Conservation (phyloP, 2,888 invertebrate genomes). For the Myopa testacea region DNA sequence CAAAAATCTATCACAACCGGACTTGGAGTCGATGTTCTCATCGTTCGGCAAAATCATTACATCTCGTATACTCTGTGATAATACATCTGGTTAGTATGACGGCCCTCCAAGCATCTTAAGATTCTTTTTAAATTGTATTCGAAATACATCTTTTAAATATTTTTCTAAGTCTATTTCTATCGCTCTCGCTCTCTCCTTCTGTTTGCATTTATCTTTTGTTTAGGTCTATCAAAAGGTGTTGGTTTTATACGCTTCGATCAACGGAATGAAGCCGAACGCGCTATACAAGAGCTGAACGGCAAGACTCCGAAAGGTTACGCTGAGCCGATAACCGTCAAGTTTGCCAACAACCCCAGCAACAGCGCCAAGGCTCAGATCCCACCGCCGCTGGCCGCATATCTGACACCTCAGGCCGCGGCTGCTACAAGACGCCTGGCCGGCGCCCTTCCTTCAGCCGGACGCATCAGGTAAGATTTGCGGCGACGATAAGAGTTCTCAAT, state of each 20-base stretch:
- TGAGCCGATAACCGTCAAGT: conserved; percentile 93
- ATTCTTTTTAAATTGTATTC: too few relatives aligned
- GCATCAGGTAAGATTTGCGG: conserved; percentile 77
- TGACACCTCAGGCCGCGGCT: conserved; percentile 79
- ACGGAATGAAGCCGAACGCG: conserved; percentile 89
- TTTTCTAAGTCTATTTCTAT: not conserved
- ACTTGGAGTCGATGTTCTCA: conserved; percentile 93
- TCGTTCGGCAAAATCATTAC: conserved; percentile 97
- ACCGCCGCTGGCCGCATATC: conserved; percentile 85
- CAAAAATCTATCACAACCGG: conserved; percentile 96
- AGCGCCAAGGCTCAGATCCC: conserved; percentile 81
- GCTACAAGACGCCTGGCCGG: conserved; percentile 85
- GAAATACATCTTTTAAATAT: not conserved
- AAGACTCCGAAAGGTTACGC: conserved; percentile 88
- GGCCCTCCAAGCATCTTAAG: too few relatives aligned
- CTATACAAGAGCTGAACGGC: conserved; percentile 91
- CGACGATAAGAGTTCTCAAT: not conserved
- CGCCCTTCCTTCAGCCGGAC: conserved; percentile 77
- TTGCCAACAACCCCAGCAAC: conserved; percentile 93
- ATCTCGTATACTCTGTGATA: conserved; percentile 96
- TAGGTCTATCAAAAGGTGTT: conserved; percentile 92
- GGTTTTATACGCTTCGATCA: conserved; percentile 95
- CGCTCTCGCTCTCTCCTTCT: not conserved
- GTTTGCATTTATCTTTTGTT: conserved; percentile 48
- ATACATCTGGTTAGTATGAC: conserved; percentile 70